Evolutionary conservation across 2,888 invertebrate genomes (phyloP).

Genomic region (Isotomurus palustris): DNA sequence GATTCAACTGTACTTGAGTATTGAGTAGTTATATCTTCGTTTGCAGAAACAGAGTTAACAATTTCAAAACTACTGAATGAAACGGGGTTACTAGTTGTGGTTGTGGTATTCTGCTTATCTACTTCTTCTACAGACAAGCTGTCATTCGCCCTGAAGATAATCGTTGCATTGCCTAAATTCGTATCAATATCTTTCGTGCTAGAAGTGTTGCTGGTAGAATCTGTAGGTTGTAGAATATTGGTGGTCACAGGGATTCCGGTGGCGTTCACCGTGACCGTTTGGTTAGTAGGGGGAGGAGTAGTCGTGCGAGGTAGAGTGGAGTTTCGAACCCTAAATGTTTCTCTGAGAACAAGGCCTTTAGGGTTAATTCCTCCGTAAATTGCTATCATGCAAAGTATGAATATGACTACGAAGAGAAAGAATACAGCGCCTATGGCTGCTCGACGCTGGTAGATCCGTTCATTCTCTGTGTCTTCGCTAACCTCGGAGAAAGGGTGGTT

Average conservation of each 20-base stretch:
- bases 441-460: conserved; percentile 58
- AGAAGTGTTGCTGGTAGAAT: background rate
- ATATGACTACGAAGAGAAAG: conserved; percentile 56
- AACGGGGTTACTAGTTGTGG: background rate
- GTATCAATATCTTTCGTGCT: too few species aligned
- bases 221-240: background rate
- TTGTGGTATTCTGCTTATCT: background rate
- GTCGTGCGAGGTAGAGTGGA: conserved; percentile 35
- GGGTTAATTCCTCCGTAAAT: conserved; percentile 58
- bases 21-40: too few species aligned
- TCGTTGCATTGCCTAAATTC: too few species aligned
- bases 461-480: conserved; percentile 45
- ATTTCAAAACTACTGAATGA: too few species aligned
- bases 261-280: background rate
- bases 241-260: background rate
- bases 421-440: conserved; percentile 58
- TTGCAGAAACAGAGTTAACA: too few species aligned
- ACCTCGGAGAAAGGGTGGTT: background rate
- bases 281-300: conserved; percentile 22
- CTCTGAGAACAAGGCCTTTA: conserved; percentile 54
- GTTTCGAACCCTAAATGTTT: conserved; percentile 47
- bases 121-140: background rate
- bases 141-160: too few species aligned
- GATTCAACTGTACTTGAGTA: too few species aligned
- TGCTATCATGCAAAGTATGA: conserved; percentile 56